A percentile compares a stretch with the other conserved stretches of the same genome.
Evolutionary conservation across 1,140 invertebrate genomes (phyloP).

Genomic region (Marisa cornuarietis): DNA sequence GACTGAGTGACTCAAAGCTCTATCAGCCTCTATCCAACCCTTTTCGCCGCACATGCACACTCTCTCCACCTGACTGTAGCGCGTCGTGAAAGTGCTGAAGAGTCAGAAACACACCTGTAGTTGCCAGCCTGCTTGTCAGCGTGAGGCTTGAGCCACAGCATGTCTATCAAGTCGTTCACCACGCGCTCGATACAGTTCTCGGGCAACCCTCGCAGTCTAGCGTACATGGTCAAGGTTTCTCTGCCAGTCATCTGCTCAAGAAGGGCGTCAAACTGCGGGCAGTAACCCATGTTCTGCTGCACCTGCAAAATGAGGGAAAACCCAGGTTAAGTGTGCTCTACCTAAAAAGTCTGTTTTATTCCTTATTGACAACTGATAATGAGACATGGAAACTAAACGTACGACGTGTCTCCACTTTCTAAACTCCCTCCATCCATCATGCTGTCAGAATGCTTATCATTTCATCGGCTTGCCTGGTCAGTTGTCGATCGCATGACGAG

Average conservation of each 20-base stretch:
- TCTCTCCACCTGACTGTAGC: not conserved
- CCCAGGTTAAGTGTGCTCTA: too few relatives aligned
- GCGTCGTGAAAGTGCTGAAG: too few relatives aligned
- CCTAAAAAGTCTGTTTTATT: too few relatives aligned
- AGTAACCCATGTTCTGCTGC: conserved; percentile 65
- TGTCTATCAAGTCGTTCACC: conserved; percentile 49
- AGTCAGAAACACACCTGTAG: conserved; percentile 35
- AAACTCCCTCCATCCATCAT: too few relatives aligned
- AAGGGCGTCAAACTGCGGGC: conserved; percentile 69
- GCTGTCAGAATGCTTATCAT: too few relatives aligned
- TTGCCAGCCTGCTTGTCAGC: conserved; percentile 38
- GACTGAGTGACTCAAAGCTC: not conserved
- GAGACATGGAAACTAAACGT: too few relatives aligned
- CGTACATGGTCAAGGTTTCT: conserved; percentile 80
- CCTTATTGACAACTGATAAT: too few relatives aligned
- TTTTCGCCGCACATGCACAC: too few relatives aligned
- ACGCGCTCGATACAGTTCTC: conserved; percentile 54
- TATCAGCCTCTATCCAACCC: too few relatives aligned
- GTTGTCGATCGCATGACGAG: too few relatives aligned
- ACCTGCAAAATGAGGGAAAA: conserved; percentile 41
- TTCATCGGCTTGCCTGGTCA: too few relatives aligned
- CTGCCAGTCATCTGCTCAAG: conserved; percentile 64
- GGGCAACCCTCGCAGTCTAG: conserved; percentile 74
- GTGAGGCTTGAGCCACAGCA: conserved; percentile 40
- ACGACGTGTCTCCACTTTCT: too few relatives aligned